Conservation (phyloP, 2,797 vertebrate species). For the Garrulus glandarius region DNA sequence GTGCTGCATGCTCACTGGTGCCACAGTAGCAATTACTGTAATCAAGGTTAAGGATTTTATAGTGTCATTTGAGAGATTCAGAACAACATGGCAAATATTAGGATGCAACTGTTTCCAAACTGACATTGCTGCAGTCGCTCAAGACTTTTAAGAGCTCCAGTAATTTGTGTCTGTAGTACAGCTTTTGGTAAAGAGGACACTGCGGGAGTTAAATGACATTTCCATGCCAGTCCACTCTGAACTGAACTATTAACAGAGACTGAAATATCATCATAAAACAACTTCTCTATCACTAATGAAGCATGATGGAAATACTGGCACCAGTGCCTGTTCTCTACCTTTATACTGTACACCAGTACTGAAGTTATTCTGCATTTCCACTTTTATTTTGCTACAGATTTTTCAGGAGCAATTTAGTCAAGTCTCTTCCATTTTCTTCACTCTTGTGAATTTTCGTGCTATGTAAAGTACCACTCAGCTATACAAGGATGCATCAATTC, state of each 20-base stretch:
- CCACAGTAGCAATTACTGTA: not conserved
- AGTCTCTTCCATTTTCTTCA: not conserved
- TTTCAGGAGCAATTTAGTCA: not conserved
- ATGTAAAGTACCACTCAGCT: rapidly evolving
- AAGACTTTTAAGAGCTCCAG: not conserved
- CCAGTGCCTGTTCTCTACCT: not conserved
- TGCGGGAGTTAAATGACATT: not conserved
- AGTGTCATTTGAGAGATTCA: not conserved
- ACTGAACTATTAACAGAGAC: not conserved
- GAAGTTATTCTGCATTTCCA: not conserved
- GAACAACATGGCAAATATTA: not conserved
- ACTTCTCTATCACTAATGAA: not conserved
- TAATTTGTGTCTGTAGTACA: not conserved
- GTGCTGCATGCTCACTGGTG: no score
- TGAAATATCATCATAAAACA: not conserved
- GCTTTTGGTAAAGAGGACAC: not conserved
- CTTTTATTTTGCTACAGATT: not conserved
- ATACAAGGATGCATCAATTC: not conserved
- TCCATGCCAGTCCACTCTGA: rapidly evolving
- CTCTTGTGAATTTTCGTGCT: not conserved
- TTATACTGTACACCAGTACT: not conserved
- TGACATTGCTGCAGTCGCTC: not conserved
- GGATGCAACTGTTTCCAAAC: not conserved
- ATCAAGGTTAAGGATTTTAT: not conserved
- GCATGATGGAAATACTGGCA: not conserved